Conservation (phyloP, 2,797 vertebrate species). For the Pitangus sulphuratus region DNA sequence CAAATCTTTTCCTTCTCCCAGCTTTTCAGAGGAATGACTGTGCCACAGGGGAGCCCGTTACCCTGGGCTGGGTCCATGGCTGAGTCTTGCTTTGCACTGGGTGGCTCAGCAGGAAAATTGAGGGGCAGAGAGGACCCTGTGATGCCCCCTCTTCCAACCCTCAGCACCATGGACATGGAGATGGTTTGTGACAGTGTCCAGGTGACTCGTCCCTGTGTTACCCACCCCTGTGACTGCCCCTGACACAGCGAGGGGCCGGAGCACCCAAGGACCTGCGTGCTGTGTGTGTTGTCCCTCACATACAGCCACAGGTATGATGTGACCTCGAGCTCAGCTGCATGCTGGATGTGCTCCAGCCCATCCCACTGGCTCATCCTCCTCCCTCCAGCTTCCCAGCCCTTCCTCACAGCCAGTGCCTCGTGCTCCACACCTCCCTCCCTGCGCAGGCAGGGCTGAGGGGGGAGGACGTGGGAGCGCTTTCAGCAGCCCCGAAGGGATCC, state of each 20-base stretch:
- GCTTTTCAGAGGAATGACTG: neutral
- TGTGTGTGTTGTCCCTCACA: rapidly evolving
- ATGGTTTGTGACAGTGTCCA: rapidly evolving
- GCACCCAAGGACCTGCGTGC: rapidly evolving
- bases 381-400: neutral
- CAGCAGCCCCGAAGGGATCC: rapidly evolving
- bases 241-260: rapidly evolving
- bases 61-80: rapidly evolving
- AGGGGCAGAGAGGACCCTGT: neutral
- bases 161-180: rapidly evolving
- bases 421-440: rapidly evolving
- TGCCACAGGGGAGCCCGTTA: rapidly evolving
- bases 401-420: neutral
- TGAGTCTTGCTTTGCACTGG: rapidly evolving
- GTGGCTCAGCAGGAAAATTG: rapidly evolving
- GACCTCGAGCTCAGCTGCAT: too few relatives aligned
- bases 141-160: neutral
- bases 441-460: rapidly evolving
- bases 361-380: neutral
- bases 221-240: neutral
- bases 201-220: neutral
- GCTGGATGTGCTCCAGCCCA: neutral
- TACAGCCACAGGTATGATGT: rapidly evolving
- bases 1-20: neutral
- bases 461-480: rapidly evolving